Conservation (phyloP, 2,888 invertebrate genomes). For the Rapana venosa region DNA sequence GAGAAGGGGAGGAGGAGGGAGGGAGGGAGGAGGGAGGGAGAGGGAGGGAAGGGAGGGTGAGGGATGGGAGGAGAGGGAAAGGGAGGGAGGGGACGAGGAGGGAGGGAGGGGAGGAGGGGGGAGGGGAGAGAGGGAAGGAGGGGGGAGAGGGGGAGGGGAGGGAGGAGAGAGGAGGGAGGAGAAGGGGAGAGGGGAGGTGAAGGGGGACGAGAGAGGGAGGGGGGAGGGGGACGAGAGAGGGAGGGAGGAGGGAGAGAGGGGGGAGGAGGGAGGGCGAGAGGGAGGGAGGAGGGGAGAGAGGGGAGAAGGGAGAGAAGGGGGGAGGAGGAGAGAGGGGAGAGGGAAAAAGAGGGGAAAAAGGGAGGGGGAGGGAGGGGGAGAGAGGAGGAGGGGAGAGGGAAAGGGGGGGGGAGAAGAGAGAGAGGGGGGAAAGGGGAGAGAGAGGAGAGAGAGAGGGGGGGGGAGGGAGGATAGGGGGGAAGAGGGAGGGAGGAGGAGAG, state of each 20-base stretch:
- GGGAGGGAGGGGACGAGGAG: too few species aligned
- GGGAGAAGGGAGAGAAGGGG: neutral
- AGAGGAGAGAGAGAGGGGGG: neutral
- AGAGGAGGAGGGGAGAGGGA: neutral
- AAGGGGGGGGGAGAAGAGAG: neutral
- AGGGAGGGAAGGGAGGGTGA: too few species aligned
- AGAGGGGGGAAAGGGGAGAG: neutral
- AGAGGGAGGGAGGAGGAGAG: neutral
- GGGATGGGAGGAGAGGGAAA: too few species aligned
- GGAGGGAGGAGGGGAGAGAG: neutral
- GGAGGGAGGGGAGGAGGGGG: too few species aligned
- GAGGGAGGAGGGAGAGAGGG: neutral
- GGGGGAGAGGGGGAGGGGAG: too few species aligned
- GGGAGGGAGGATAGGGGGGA: neutral
- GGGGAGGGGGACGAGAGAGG: neutral
- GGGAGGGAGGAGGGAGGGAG: too few species aligned
- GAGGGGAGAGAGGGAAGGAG: too few species aligned
- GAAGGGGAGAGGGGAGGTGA: neutral
- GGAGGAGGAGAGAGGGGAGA: neutral
- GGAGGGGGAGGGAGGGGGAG: neutral
- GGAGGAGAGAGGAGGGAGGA: neutral
- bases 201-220: neutral
- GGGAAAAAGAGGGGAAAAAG: neutral
- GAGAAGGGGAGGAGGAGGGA: too few species aligned
- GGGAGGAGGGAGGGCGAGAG: neutral